A percentile compares a stretch with the other conserved stretches of the same genome.
Evolutionary conservation across 2,113 vertebrate genomes (phyloP).

Genomic region (Scopus umbretta): DNA sequence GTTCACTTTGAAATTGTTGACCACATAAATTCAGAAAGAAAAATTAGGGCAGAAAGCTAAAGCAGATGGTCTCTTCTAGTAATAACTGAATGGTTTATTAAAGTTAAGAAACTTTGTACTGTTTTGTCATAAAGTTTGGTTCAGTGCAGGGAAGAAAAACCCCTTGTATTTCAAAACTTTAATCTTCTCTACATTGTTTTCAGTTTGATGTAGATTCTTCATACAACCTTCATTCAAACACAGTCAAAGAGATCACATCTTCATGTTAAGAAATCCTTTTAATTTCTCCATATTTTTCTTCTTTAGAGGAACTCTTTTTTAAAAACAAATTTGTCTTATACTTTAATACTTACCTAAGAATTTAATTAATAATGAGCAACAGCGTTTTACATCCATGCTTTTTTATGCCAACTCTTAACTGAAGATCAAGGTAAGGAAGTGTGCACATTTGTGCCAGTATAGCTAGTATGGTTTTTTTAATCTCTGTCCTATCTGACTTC

Average conservation of each 20-base stretch:
- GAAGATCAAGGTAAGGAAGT: not conserved
- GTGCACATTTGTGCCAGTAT: not conserved
- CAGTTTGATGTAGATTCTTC: not conserved
- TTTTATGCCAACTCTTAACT: not conserved
- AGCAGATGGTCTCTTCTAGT: not conserved
- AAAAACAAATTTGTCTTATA: not conserved
- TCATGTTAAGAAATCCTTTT: not conserved
- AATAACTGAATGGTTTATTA: not conserved
- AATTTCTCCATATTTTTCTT: not conserved
- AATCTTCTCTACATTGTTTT: not conserved
- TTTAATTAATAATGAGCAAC: not conserved
- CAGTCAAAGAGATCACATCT: not conserved
- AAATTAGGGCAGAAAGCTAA: not conserved
- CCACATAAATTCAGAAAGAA: not conserved
- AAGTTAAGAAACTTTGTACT: not conserved
- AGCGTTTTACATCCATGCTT: not conserved
- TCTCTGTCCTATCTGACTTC: not conserved
- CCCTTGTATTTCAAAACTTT: not conserved
- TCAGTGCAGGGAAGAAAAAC: not conserved
- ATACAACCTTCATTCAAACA: not conserved
- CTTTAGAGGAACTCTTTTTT: not conserved
- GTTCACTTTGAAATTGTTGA: not conserved
- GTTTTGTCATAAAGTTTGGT: not conserved
- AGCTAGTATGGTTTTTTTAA: not conserved
- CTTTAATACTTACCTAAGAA: not conserved